phyloP scores from a whole-genome alignment of 2,888 invertebrate species.

The Tiliacea aurago region DNA sequence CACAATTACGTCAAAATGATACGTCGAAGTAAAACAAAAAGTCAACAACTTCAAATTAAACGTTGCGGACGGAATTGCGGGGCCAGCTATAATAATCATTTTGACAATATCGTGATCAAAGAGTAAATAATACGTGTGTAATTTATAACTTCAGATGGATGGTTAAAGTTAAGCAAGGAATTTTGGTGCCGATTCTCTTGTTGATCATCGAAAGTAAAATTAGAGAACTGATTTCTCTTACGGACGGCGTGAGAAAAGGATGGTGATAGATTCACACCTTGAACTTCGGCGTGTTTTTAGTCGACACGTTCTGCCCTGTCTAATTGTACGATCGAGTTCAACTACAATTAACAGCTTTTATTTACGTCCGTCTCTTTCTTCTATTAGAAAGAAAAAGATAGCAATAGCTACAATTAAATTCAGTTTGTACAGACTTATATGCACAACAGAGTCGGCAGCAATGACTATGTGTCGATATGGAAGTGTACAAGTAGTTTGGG shows the following conservation, averaged over 20 bases:
- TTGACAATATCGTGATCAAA: constrained; percentile 61
- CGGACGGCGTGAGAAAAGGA: neutral
- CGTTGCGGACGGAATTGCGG: constrained; percentile 6
- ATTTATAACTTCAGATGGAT: constrained; percentile 38
- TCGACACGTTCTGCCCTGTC: neutral
- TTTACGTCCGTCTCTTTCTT: neutral
- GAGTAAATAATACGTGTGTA: constrained; percentile 46
- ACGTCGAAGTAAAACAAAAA: constrained; percentile 19
- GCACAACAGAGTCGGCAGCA: constrained; percentile 6
- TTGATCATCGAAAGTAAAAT: neutral
- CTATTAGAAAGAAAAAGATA: neutral
- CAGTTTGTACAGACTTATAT: neutral
- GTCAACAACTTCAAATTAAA: constrained; percentile 8
- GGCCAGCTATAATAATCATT: constrained; percentile 45
- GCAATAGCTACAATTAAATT: neutral
- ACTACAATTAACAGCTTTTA: neutral
- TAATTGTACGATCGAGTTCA: neutral
- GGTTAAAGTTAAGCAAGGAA: constrained; percentile 28
- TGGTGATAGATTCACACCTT: too few species aligned
- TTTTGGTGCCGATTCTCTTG: neutral
- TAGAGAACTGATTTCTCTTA: neutral
- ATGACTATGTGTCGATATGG: constrained; percentile 15
- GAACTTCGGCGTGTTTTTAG: neutral
- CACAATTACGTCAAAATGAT: constrained; percentile 56
- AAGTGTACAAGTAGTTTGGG: constrained; percentile 31